phyloP scores from a whole-genome alignment of 2,113 vertebrate species.

The Rhea americana region DNA sequence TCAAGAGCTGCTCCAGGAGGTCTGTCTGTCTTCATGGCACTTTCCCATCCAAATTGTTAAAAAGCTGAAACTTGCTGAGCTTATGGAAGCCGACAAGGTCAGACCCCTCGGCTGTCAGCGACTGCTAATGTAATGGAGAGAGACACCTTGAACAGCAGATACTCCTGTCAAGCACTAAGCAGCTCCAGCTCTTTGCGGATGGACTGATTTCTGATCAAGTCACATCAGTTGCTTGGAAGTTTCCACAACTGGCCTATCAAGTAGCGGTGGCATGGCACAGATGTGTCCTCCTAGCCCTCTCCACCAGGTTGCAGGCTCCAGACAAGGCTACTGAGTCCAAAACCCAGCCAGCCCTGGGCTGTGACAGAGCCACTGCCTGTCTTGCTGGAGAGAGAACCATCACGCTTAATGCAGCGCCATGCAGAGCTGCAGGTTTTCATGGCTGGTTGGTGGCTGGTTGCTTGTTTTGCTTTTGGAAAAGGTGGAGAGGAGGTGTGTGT shows the following conservation, averaged over 20 bases:
- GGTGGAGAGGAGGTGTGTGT: neutral
- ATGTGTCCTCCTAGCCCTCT: neutral
- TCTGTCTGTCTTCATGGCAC: neutral
- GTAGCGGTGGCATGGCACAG: accelerated
- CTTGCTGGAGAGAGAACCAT: neutral
- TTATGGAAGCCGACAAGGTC: neutral
- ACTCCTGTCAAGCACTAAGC: neutral
- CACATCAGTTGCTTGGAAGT: neutral
- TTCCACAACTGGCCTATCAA: neutral
- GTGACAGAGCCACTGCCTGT: neutral
- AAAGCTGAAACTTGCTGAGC: neutral
- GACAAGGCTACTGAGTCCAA: neutral
- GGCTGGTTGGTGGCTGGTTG: neutral
- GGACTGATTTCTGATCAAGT: accelerated
- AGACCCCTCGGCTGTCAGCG: neutral
- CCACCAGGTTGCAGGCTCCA: neutral
- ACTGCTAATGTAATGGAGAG: neutral
- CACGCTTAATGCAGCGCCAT: accelerated
- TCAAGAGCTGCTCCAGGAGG: neutral
- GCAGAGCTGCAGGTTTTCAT: neutral
- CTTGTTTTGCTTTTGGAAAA: neutral
- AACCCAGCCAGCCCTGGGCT: neutral
- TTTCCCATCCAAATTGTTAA: accelerated
- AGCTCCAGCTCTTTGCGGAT: neutral
- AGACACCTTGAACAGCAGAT: neutral